Conservation (phyloP, 2,797 vertebrate species). For the Pogoniulus pusillus region DNA sequence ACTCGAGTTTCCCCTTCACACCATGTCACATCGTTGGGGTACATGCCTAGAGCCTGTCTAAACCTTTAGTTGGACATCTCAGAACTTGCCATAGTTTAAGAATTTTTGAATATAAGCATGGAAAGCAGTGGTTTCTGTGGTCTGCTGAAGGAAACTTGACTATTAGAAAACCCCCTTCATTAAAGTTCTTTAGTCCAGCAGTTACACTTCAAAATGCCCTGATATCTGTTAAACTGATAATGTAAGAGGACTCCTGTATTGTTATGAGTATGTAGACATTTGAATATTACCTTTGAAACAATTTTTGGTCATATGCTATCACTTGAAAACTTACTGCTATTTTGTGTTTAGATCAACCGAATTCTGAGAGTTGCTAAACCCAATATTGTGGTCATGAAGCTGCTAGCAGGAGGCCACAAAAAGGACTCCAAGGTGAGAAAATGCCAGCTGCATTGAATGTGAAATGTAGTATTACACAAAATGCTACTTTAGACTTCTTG, state of each 20-base stretch:
- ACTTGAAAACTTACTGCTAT: conserved; percentile 4
- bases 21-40: background rate
- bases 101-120: background rate
- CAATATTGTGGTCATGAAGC: conserved; percentile 97
- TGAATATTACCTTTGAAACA: background rate
- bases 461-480: background rate
- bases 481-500: background rate
- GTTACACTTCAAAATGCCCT: background rate
- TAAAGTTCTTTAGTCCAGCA: background rate
- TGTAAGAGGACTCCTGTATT: background rate
- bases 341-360: conserved; percentile 85
- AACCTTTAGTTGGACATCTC: background rate
- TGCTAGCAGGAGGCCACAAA: conserved; percentile 97
- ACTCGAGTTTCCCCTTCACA: background rate
- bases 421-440: conserved; percentile 93
- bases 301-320: background rate
- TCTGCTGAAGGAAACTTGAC: background rate
- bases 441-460: background rate
- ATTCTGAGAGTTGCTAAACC: conserved; percentile 98
- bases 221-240: background rate
- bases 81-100: background rate
- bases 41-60: background rate
- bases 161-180: background rate
- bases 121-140: background rate
- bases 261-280: background rate